These are phyloP conservation scores for Lutjanus campechanus DNA, from an alignment of 2,797 vertebrate species.

Conservation along the genomic window DNA sequence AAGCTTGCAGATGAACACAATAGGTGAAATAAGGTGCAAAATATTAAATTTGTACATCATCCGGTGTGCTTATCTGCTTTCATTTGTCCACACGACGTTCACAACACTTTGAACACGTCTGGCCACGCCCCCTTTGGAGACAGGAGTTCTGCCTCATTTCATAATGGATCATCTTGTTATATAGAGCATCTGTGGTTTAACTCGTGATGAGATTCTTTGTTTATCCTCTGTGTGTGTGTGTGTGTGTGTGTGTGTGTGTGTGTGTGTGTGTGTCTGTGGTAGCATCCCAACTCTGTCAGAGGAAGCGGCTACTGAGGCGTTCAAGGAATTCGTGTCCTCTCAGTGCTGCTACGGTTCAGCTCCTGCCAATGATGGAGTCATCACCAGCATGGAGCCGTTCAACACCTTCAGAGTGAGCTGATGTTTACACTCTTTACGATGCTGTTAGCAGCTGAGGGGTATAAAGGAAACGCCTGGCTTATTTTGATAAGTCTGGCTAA, in stretches of 20 bases:
- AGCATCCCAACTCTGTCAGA: constrained; percentile 83
- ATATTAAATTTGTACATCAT: too few species aligned
- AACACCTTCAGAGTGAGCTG: constrained; percentile 80
- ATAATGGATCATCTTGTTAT: too few species aligned
- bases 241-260: constrained; percentile 15
- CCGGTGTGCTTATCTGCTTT: too few species aligned
- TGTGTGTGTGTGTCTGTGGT: constrained; percentile 7
- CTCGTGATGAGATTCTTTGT: not conserved
- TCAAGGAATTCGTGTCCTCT: constrained; percentile 68
- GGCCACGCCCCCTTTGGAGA: too few species aligned
- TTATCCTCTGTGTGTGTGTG: constrained; percentile 4
- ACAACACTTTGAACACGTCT: too few species aligned
- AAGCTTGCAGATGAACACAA: too few species aligned
- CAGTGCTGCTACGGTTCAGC: constrained; percentile 78
- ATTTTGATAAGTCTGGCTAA: too few species aligned
- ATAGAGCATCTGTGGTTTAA: too few species aligned
- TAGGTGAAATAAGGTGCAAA: too few species aligned
- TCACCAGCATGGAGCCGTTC: constrained; percentile 75
- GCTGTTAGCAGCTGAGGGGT: not conserved
- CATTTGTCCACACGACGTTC: too few species aligned
- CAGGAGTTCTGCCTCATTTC: too few species aligned
- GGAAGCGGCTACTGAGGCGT: constrained; percentile 78
- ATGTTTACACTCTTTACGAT: not conserved
- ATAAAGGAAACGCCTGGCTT: too few species aligned
- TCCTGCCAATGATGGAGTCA: constrained; percentile 72